These are phyloP conservation scores for Habrosyne pyritoides DNA, from an alignment of 2,888 invertebrate species.

Conservation along the genomic window DNA sequence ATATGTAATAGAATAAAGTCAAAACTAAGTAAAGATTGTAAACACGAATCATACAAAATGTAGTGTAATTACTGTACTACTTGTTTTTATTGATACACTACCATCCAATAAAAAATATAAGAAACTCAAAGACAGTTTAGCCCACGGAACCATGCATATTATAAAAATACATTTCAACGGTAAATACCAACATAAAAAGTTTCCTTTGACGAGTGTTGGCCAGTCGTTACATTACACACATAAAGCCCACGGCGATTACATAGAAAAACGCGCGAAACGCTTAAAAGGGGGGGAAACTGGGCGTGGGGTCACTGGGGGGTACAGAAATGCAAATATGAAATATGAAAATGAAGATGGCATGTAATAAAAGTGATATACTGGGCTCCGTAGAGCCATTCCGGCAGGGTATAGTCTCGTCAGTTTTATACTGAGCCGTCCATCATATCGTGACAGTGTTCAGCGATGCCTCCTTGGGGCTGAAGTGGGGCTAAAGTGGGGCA, in stretches of 20 bases:
- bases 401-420: slow-evolving; percentile 89
- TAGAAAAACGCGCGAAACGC: slow-evolving; percentile 77
- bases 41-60: no score
- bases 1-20: no score
- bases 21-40: no score
- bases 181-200: slow-evolving; percentile 50
- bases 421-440: slow-evolving; percentile 89
- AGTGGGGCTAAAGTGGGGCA: slow-evolving; percentile 18
- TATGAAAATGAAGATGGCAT: slow-evolving; percentile 88
- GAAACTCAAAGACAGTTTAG: slow-evolving; percentile 15
- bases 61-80: no score
- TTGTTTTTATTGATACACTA: no score
- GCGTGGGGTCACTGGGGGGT: slow-evolving; percentile 43
- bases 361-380: slow-evolving; percentile 92
- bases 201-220: slow-evolving; percentile 57
- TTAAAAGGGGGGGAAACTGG: slow-evolving; percentile 57
- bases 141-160: slow-evolving; percentile 34
- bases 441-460: slow-evolving; percentile 87
- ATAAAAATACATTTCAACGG: slow-evolving; percentile 21
- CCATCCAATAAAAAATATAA: slow-evolving; percentile 16
- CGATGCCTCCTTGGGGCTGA: slow-evolving; percentile 70
- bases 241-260: slow-evolving; percentile 70
- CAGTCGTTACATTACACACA: slow-evolving; percentile 60
- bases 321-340: slow-evolving; percentile 84
- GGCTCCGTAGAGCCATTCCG: slow-evolving; percentile 90